Evolutionary conservation across 30 jellyfish, hydroid and myxozoan genomes (phyloP), one percentile per base, ranked within the genome.

Genomic region (Calvadosia cruxmelitensis): DNA sequence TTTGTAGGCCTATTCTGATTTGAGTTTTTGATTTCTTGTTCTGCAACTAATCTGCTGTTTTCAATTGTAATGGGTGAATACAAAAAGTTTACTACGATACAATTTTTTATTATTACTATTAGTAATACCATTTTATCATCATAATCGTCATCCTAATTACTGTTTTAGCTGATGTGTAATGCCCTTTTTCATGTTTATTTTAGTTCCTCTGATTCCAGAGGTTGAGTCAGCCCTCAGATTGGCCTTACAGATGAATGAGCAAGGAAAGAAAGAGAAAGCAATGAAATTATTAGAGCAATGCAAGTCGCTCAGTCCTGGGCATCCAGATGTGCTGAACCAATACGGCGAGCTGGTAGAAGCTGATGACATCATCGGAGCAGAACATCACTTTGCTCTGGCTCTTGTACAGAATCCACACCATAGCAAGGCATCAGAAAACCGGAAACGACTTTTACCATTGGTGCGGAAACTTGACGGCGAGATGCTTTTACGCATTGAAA

Each of bases 341-440:
- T 88, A 88, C 63, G 97, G 97, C 0, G 97, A 88, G 64, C 84
- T 48, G 5, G 79, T 82, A 51, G 97, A 88, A 63, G 81, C 68
- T 33, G 83, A 66, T 7, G 97, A 88, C 33, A 81, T 88, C 16
- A 81, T 88, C 16, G 84, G 53, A 67, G 97, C 97, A 23, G 97
- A 88, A 76, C 97, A 88, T 65, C 94, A 88, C 42, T 88, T 80
- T 63, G 97, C 97, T 0, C 61, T 88, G 52, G 97, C 97, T 15
- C 70, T 88, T 3, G 95, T 77, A 1, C 64, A 74, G 48, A 32
- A 77, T 29, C 97, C 97, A 0, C 94, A 95, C 3, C 97, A 88
- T 69, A 34, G 33, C 1, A 71, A 73, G 63, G 97, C 97, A 1
- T 52, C 48, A 36, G 52, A 66, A 61, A 88, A 88, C 67, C 64